Conservation (phyloP, 2,113 vertebrate species). For the Triplophysa dalaica region DNA sequence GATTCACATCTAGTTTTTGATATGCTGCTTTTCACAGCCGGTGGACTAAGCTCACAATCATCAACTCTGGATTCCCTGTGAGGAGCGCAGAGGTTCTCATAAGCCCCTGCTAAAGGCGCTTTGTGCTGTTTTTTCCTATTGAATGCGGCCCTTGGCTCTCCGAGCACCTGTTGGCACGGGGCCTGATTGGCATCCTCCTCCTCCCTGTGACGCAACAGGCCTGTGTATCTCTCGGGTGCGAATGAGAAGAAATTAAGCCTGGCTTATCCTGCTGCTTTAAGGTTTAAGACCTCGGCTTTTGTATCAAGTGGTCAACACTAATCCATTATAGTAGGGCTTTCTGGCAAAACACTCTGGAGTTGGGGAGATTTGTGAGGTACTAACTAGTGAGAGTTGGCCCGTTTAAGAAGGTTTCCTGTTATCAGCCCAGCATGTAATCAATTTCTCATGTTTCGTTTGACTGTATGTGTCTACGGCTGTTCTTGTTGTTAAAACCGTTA, state of each 20-base stretch:
- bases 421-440: not conserved
- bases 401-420: constrained; percentile 26
- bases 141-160: constrained; percentile 12
- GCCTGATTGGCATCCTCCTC: constrained; percentile 44
- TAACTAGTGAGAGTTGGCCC: not conserved
- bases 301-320: constrained; percentile 35
- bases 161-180: constrained; percentile 44
- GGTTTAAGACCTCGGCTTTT: constrained; percentile 29
- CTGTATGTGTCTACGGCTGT: not conserved
- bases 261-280: constrained; percentile 39
- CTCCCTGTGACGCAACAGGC: not conserved
- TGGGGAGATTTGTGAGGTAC: not conserved
- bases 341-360: constrained; percentile 9
- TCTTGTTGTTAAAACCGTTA: constrained; percentile 32
- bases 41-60: constrained; percentile 29
- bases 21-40: constrained; percentile 26
- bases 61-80: constrained; percentile 36
- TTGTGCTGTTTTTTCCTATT: constrained; percentile 19
- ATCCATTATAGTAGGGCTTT: constrained; percentile 46
- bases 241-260: constrained; percentile 32
- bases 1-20: constrained; percentile 26
- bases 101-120: constrained; percentile 31
- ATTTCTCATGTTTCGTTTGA: not conserved
- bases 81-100: constrained; percentile 21
- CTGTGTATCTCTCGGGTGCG: constrained; percentile 5